Percentiles rank a stretch among this genome's conserved stretches.
Evolutionary conservation across 2,888 invertebrate genomes (phyloP).

Genomic region (Mimachlamys varia): DNA sequence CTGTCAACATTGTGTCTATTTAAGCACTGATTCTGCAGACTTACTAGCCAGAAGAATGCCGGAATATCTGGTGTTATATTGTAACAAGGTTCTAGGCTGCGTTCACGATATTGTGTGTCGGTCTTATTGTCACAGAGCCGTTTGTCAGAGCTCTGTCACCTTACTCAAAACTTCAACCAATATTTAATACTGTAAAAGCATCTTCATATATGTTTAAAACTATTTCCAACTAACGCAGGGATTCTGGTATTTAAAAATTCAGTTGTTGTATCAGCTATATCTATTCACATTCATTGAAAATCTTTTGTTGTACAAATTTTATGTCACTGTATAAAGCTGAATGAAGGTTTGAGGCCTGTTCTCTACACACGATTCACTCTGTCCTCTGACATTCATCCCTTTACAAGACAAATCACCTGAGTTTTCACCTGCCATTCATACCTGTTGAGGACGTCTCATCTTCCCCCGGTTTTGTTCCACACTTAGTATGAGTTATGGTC

Average conservation of each 20-base stretch:
- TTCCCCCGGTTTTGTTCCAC: not conserved
- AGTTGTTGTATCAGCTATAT: not conserved
- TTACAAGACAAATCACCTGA: conserved; percentile 2
- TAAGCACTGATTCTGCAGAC: not conserved
- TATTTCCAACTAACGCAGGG: not conserved
- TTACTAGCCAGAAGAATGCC: not conserved
- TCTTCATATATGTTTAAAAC: not conserved
- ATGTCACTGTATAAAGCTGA: not conserved
- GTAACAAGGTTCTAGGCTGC: not conserved
- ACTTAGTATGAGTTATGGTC: not conserved
- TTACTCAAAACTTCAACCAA: not conserved
- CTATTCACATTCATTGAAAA: not conserved
- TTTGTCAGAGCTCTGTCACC: not conserved
- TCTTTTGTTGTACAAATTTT: not conserved
- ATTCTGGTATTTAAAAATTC: not conserved
- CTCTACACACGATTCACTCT: not conserved
- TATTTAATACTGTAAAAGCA: not conserved
- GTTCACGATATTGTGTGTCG: not conserved
- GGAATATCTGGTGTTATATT: not conserved
- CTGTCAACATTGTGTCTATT: not conserved
- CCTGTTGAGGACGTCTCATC: not conserved
- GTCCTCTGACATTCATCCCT: not conserved
- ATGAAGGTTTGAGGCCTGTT: not conserved
- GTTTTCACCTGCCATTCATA: conserved; percentile 15
- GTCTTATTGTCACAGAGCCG: not conserved